phyloP scores from a whole-genome alignment of 2,888 invertebrate genomes.

The Acleris emargana region DNA sequence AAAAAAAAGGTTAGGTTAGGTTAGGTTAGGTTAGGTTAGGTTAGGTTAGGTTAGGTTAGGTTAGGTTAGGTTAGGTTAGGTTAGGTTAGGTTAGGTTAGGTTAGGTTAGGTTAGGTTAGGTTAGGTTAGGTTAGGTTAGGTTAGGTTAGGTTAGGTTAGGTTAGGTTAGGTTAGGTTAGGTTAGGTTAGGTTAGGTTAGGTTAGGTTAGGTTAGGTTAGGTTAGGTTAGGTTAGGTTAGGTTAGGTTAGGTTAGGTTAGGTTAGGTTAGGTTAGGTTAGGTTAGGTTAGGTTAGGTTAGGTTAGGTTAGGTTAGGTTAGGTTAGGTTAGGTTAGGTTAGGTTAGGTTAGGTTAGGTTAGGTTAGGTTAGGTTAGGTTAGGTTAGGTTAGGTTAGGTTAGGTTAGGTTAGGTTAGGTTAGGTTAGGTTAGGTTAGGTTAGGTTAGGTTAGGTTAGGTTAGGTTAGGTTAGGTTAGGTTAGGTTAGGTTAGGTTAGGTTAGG shows the following conservation, averaged over 20 bases:
- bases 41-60: conserved; percentile 13
- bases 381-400: conserved; percentile 13
- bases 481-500: conserved; percentile 13
- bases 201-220: conserved; percentile 13
- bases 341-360: conserved; percentile 13
- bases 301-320: conserved; percentile 13
- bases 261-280: conserved; percentile 13
- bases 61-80: conserved; percentile 13
- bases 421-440: conserved; percentile 13
- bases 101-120: conserved; percentile 13
- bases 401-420: conserved; percentile 13
- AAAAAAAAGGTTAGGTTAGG: conserved; percentile 8
- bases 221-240: conserved; percentile 13
- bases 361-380: conserved; percentile 13
- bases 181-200: conserved; percentile 13
- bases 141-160: conserved; percentile 13
- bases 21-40: conserved; percentile 13
- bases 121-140: conserved; percentile 13
- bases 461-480: conserved; percentile 13
- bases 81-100: conserved; percentile 13
- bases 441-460: conserved; percentile 13
- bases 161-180: conserved; percentile 13
- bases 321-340: conserved; percentile 13
- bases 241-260: conserved; percentile 13
- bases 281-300: conserved; percentile 13